Percentiles rank a stretch among this genome's conserved stretches.
Conservation (phyloP, 2,113 vertebrate species). For the Aspidoscelis tigris region DNA sequence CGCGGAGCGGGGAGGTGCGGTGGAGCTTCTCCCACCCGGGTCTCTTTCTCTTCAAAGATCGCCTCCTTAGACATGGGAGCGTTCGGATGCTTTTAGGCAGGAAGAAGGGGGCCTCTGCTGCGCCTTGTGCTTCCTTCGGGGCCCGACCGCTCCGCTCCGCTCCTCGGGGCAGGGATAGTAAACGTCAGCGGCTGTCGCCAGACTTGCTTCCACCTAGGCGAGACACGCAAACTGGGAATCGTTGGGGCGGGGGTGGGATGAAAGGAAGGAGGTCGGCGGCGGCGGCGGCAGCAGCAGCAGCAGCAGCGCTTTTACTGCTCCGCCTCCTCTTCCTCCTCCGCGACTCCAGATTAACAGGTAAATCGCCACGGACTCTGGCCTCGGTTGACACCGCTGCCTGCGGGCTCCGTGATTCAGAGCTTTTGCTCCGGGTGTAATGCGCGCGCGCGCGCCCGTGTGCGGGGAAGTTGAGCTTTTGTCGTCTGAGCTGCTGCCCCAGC, state of each 20-base stretch:
- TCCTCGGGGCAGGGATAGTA: background rate
- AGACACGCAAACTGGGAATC: background rate
- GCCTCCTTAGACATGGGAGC: background rate
- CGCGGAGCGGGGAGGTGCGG: background rate
- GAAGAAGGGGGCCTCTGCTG: background rate
- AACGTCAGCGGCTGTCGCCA: background rate
- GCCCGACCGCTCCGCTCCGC: too few relatives aligned
- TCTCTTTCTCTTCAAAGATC: too few relatives aligned
- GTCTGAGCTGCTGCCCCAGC: constrained; percentile 48
- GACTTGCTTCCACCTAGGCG: constrained; percentile 13
- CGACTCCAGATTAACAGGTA: constrained; percentile 9
- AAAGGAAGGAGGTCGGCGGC: background rate
- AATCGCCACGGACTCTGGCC: constrained; percentile 15
- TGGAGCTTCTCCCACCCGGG: too few relatives aligned
- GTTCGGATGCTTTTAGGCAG: background rate
- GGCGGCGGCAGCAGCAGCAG: background rate
- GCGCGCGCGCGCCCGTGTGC: background rate
- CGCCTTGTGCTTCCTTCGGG: too few relatives aligned
- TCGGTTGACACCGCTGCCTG: constrained; percentile 22
- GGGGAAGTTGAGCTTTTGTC: constrained; percentile 44
- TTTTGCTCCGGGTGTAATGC: background rate
- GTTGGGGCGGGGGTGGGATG: background rate
- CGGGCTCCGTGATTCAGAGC: constrained; percentile 52
- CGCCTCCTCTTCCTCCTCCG: background rate
- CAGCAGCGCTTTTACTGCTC: background rate